Conservation (phyloP, 2,888 invertebrate genomes). For the Himalopsyche tibetana region DNA sequence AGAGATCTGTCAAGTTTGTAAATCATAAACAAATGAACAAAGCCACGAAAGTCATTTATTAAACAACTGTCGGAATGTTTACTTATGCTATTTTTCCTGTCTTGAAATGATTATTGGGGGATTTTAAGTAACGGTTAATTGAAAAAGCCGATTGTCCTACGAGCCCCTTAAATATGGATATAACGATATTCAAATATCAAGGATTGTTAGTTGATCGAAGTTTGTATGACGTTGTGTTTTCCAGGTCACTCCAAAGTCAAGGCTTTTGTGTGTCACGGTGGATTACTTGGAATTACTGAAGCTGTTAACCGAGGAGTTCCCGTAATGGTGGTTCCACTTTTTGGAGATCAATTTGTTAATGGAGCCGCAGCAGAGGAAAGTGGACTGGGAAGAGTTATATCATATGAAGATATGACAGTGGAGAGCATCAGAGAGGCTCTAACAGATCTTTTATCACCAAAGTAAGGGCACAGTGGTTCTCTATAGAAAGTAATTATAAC, state of each 20-base stretch:
- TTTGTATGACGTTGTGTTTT: too few relatives aligned
- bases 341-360: slow-evolving; percentile 84
- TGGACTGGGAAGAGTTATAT: slow-evolving; percentile 78
- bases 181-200: too few relatives aligned
- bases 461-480: slow-evolving; percentile 72
- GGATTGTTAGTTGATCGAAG: slow-evolving; percentile 41
- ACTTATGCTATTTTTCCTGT: too few relatives aligned
- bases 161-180: too few relatives aligned
- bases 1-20: too few relatives aligned
- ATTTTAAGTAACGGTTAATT: too few relatives aligned
- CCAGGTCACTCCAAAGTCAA: slow-evolving; percentile 83
- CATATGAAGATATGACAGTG: slow-evolving; percentile 78
- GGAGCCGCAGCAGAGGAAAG: slow-evolving; percentile 79
- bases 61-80: too few relatives aligned
- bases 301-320: slow-evolving; percentile 82
- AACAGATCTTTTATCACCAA: slow-evolving; percentile 76
- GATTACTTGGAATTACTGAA: slow-evolving; percentile 82
- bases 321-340: slow-evolving; percentile 81
- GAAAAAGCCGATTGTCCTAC: too few relatives aligned
- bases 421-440: slow-evolving; percentile 77
- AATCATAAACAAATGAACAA: too few relatives aligned
- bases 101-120: too few relatives aligned
- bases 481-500: too few relatives aligned
- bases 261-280: slow-evolving; percentile 82
- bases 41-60: too few relatives aligned